Evolutionary conservation across 1,140 invertebrate genomes (phyloP), one percentile per base, ranked within the genome.

Genomic region (Ptiloglossa arizonensis): DNA sequence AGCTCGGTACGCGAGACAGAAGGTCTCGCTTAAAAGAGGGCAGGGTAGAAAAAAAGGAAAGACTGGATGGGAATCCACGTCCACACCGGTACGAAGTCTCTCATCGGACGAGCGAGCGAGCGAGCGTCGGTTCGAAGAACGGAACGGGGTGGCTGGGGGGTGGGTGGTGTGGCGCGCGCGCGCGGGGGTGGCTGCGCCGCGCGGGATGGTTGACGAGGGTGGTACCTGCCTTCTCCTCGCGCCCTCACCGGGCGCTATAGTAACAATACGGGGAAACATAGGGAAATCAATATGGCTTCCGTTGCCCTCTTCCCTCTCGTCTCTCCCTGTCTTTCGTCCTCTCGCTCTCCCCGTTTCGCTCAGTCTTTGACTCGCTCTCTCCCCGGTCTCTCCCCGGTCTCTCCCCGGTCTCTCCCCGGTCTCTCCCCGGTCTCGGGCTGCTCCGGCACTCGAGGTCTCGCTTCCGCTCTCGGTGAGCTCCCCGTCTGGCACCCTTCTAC

Each of bases 261-360:
- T 92, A 92, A 92, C 92, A 93, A 92, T 90, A 92, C 91, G 88
- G 91, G 90, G 91, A 93, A 93, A 93, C 91, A 93, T 92, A 93
- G 92, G 92, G 92, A 93, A 93, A 93, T 93, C 92, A 93, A 93
- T 93, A 93, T 93, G 92, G 92, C 91, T 93, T 93, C 92, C 92
- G 91, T 90, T 90, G 87, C 87, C 89, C 90, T 90, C 91, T 89
- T 88, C 85, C 89, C 86, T 87, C 88, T 83, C 88, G 76, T 82
- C 80, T 54, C 81, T 64, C 77, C 82, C 84, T 80, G 68, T 75
- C 86, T 84, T 83, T 78, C 81, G 59, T 82, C 83, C 85, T 72
- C 81, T 66, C 72, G 66, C 79, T 80, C 72, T 41, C 70, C 72
- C 76, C 64, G 50, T 50, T 64, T 54, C 57, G 44, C 67, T 52